These are phyloP conservation scores for Myoxocephalus aenaeus DNA, from an alignment of 2,797 vertebrate genomes.

Conservation along the genomic window DNA sequence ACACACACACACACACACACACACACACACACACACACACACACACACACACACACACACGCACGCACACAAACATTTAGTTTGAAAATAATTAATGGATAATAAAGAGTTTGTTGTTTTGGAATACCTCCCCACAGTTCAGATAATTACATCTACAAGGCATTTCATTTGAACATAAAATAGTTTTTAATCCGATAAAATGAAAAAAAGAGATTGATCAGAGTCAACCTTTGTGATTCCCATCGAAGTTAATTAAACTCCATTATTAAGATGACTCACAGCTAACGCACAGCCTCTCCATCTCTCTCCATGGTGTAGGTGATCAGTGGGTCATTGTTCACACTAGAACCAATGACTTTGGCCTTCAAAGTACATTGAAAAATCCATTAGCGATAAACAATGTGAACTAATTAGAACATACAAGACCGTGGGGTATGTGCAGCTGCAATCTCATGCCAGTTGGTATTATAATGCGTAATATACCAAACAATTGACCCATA, in stretches of 20 bases:
- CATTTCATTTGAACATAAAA: slow-evolving; percentile 22
- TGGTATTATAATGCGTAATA: neutral
- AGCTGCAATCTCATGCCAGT: neutral
- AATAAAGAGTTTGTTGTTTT: slow-evolving; percentile 44
- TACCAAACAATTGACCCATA: too few species aligned
- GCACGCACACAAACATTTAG: slow-evolving; percentile 6
- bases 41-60: neutral
- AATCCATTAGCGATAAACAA: neutral
- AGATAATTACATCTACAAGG: slow-evolving; percentile 49
- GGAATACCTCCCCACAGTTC: slow-evolving; percentile 27
- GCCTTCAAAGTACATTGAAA: slow-evolving; percentile 34
- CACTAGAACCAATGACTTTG: slow-evolving; percentile 3
- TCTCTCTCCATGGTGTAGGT: slow-evolving; percentile 1
- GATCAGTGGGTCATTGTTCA: neutral
- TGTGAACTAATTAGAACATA: neutral
- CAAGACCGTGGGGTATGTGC: neutral
- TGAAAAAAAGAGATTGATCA: neutral
- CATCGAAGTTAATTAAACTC: slow-evolving; percentile 26
- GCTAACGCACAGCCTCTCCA: neutral
- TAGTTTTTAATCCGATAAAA: slow-evolving; percentile 7
- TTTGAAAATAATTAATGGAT: slow-evolving; percentile 29
- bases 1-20: neutral
- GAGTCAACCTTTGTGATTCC: slow-evolving; percentile 22
- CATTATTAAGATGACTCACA: slow-evolving; percentile 28
- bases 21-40: slow-evolving; percentile 24